A percentile compares a stretch with the other conserved stretches of the same genome.
These are phyloP conservation scores for Drosophila pachea DNA, from an alignment of 1,140 invertebrate genomes.

Conservation along the genomic window DNA sequence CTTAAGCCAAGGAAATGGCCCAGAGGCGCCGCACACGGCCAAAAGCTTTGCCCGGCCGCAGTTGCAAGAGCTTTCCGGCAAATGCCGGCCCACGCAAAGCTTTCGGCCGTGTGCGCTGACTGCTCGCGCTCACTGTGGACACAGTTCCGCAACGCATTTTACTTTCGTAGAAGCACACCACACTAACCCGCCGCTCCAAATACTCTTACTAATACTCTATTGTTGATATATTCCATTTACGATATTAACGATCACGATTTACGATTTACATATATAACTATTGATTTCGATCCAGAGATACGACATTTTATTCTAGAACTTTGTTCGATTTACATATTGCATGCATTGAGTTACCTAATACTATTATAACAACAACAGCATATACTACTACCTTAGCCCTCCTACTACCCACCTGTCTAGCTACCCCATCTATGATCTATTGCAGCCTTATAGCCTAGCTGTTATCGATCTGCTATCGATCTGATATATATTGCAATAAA, in stretches of 20 bases:
- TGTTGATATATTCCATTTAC: slow-evolving; percentile 65
- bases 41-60: slow-evolving; percentile 61
- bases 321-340: slow-evolving; percentile 56
- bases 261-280: slow-evolving; percentile 15
- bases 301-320: slow-evolving; percentile 63
- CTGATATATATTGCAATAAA: not conserved
- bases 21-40: slow-evolving; percentile 34
- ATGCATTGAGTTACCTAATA: slow-evolving; percentile 62
- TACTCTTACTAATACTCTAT: slow-evolving; percentile 2
- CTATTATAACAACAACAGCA: slow-evolving; percentile 28
- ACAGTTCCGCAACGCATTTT: slow-evolving; percentile 54
- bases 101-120: slow-evolving; percentile 53
- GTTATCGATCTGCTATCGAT: slow-evolving; percentile 1
- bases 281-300: slow-evolving; percentile 46
- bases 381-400: slow-evolving; percentile 41
- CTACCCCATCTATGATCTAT: slow-evolving; percentile 33
- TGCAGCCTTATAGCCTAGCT: slow-evolving; percentile 47
- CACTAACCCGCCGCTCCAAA: no score
- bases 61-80: slow-evolving; percentile 35
- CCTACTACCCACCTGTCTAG: slow-evolving; percentile 27
- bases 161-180: slow-evolving; percentile 37
- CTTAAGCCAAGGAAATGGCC: slow-evolving; percentile 53
- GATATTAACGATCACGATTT: no score
- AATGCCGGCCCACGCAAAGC: slow-evolving; percentile 57
- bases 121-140: slow-evolving; percentile 38